Evolutionary conservation across 2,888 invertebrate species (phyloP), one percentile per base, ranked within the genome.

Genomic region (Antheraea yamamai): DNA sequence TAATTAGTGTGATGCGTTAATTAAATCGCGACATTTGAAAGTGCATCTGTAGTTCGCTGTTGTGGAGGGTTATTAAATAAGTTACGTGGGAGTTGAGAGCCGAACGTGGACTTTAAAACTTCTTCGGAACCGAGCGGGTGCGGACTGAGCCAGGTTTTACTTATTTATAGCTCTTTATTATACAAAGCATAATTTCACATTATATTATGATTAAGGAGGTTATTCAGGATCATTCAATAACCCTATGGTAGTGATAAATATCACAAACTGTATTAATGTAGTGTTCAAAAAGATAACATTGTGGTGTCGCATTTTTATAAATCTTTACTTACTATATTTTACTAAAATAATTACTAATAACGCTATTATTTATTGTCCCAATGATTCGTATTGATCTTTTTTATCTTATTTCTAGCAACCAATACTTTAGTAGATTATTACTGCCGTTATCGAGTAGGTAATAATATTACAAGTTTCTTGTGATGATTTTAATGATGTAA

Each of bases 111-210:
- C 64, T 66, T 66, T 30, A 14, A 14, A 66, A 66, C 16, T 66
- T 66, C 30, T 26, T 30, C 64, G 4, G 16, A 20, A 66, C 64
- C 4, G 18, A 30, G 16, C 64, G 64, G 16, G 30, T 12, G 61
- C 61, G 61, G 23, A 61, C 23, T 12, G 61, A 66, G 20, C 30
- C 26, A 16, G 30, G 16, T 66, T 66, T 16, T 26, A 66, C 16
- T 64, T 64, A 64, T 64, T 64, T 64, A 66, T 66, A 30, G 26
- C 64, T 16, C 12, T 66, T 66, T 47, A 47, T 66, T 66, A 30
- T 30, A 66, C 64, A 66, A 30, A 66, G n/a, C 23, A 23, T 61
- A 23, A 61, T 61, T 23, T 55, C 20, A 55, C 55, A 18, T 55
- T 55, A 20, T 55, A 55, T 55, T 55, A 55, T 55, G n/a, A 7